Evolutionary conservation across 2,888 invertebrate species (phyloP).

Genomic region (Formica aserva): DNA sequence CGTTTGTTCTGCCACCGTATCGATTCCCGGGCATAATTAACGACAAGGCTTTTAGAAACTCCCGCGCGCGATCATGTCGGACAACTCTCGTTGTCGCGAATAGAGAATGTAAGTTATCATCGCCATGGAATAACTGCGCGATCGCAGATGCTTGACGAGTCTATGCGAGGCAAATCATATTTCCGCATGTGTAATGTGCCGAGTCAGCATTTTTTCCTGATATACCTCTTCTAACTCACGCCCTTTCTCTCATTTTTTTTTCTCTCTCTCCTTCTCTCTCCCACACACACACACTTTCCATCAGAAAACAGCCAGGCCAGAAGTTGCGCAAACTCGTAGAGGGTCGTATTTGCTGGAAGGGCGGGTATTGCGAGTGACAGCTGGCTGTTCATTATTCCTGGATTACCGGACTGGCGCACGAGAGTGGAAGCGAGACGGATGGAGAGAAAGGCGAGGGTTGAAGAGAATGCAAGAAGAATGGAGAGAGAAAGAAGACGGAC

Average conservation of each 20-base stretch:
- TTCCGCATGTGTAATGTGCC: constrained; percentile 57
- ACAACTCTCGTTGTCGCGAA: constrained; percentile 32
- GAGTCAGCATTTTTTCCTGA: constrained; percentile 69
- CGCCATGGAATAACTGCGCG: constrained; percentile 51
- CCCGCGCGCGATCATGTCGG: constrained; percentile 23
- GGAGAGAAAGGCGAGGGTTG: constrained; percentile 47
- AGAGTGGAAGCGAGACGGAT: constrained; percentile 65
- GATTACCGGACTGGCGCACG: constrained; percentile 79
- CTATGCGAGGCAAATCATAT: constrained; percentile 67
- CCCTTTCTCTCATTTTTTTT: constrained; percentile 29
- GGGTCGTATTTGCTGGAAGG: constrained; percentile 77
- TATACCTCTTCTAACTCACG: constrained; percentile 32
- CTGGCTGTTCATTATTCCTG: constrained; percentile 85
- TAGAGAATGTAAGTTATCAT: constrained; percentile 46
- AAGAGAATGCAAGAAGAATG: constrained; percentile 39
- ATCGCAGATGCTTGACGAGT: constrained; percentile 65
- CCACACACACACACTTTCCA: constrained; percentile 26
- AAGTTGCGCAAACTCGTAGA: constrained; percentile 77
- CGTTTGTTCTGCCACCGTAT: constrained; percentile 40
- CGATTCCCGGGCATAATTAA: constrained; percentile 52
- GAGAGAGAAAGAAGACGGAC: constrained; percentile 15
- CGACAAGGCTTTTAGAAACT: constrained; percentile 39
- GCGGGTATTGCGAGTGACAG: constrained; percentile 83
- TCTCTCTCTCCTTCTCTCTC: neutral
- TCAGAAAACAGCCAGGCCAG: constrained; percentile 66